Percentiles rank a stretch among this genome's conserved stretches.
phyloP scores from a whole-genome alignment of 2,888 invertebrate species.

The Sipunculus nudus region DNA sequence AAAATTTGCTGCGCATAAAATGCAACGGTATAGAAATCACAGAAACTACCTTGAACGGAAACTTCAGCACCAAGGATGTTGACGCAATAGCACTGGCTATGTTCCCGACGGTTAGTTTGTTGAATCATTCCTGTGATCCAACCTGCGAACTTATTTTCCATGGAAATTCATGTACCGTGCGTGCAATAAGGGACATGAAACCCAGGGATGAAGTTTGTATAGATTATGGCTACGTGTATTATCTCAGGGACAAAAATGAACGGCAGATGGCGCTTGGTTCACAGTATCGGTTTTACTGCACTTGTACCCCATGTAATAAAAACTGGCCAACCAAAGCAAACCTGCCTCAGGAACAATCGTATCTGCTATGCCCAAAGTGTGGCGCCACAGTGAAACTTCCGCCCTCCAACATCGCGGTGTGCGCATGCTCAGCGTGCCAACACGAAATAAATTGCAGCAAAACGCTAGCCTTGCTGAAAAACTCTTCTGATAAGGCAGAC shows the following conservation, averaged over 20 bases:
- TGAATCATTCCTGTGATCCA: slow-evolving; percentile 90
- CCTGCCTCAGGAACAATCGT: too few relatives aligned
- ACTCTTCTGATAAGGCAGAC: too few relatives aligned
- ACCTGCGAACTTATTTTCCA: slow-evolving; percentile 73
- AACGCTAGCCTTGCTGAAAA: too few relatives aligned
- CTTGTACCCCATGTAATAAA: slow-evolving; percentile 75
- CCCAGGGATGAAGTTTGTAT: slow-evolving; percentile 80
- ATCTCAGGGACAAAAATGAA: slow-evolving; percentile 68
- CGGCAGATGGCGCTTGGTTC: slow-evolving; percentile 74
- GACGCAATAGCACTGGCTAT: slow-evolving; percentile 76
- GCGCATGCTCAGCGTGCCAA: too few relatives aligned
- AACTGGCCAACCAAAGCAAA: slow-evolving; percentile 52
- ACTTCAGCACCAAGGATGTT: slow-evolving; percentile 61
- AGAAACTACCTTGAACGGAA: slow-evolving; percentile 54
- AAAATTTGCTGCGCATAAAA: slow-evolving; percentile 36
- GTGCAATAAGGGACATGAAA: slow-evolving; percentile 74
- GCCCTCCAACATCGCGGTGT: too few relatives aligned
- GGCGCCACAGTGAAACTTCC: too few relatives aligned
- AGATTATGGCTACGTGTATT: slow-evolving; percentile 74
- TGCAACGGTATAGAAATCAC: slow-evolving; percentile 58
- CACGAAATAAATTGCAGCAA: too few relatives aligned
- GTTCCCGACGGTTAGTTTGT: slow-evolving; percentile 84
- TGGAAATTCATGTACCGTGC: slow-evolving; percentile 76
- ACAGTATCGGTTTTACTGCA: slow-evolving; percentile 83
- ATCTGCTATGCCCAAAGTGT: slow-evolving; percentile 15